Evolutionary conservation across 2,888 invertebrate genomes (phyloP), one percentile per base, ranked within the genome.

Genomic region (Melipona beecheii): DNA sequence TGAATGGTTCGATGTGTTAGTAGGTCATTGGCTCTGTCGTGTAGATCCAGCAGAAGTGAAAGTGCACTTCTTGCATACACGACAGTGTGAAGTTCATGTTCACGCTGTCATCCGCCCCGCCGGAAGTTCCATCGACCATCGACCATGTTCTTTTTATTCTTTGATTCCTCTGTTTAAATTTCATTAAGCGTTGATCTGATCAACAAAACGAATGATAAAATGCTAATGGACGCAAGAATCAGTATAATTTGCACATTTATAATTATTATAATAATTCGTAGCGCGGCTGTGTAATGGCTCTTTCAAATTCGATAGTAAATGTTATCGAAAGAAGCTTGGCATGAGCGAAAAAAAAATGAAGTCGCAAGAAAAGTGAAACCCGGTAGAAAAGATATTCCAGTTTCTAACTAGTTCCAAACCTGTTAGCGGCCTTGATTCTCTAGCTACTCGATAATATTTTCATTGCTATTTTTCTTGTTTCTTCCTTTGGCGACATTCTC

Each of bases 21-120:
- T 94, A 92, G 94, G 94, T 94, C 94, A 94, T 94, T 93, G 92
- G 92, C 93, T 93, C 91, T 83, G 89, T 90, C 89, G 85, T 89
- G 88, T 90, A 90, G 85, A 91, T 89, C 87, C 87, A 88, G 88
- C 81, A 91, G 92, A 92, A 94, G 94, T 93, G 94, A 94, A 94
- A 94, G 94, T 94, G 90, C 84, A 87, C 89, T 79, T 89, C 89
- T 86, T 91, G 91, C 90, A 89, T 90, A 90, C 91, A 87, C 86
- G 90, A 88, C 90, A 89, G 89, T 90, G 90, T 92, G 93, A 93
- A 93, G 93, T 93, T 93, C 93, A 93, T 91, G 93, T 93, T 93
- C 93, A 93, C 91, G 91, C 87, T 79, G 89, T 88, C 90, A 84
- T 75, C 81, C 86, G 71, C 74, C 36, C 9, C 82, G 70, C 36